These are phyloP conservation scores for Scaptomyza cyrtandrae DNA, from an alignment of 2,888 invertebrate species.

Conservation along the genomic window DNA sequence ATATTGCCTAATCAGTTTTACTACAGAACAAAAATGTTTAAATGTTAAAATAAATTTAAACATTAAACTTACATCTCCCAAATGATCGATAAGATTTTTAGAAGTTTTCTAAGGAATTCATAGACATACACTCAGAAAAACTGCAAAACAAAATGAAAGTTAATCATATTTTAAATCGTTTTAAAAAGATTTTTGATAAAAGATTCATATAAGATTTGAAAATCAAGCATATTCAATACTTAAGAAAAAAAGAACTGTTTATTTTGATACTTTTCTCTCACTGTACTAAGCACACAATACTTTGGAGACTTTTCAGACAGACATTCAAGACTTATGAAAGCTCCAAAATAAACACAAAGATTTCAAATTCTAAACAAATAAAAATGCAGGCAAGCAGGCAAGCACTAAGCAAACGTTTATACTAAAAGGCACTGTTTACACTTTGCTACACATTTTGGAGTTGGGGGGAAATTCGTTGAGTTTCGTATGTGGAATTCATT, in stretches of 20 bases:
- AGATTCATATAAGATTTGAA: too few species aligned
- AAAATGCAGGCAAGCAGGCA: conserved; percentile 8
- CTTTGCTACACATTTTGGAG: neutral
- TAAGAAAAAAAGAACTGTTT: too few species aligned
- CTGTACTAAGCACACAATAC: neutral
- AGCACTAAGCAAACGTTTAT: conserved; percentile 13
- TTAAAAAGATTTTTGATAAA: too few species aligned
- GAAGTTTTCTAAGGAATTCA: conserved; percentile 2
- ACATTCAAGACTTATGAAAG: conserved; percentile 24
- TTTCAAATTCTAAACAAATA: conserved; percentile 28
- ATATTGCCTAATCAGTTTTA: conserved; percentile 4
- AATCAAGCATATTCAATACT: neutral
- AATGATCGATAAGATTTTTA: conserved; percentile 24
- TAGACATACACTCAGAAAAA: neutral
- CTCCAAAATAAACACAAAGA: conserved; percentile 34
- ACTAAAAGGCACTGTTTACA: conserved; percentile 40
- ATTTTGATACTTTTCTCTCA: neutral
- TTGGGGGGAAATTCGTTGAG: neutral
- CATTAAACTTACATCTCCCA: neutral
- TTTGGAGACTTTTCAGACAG: neutral
- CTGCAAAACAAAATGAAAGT: too few species aligned
- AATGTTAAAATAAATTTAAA: neutral
- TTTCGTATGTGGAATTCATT: neutral
- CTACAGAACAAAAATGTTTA: too few species aligned
- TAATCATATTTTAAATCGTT: too few species aligned